phyloP scores from a whole-genome alignment of 2,888 invertebrate genomes.

The Luperina testacea region DNA sequence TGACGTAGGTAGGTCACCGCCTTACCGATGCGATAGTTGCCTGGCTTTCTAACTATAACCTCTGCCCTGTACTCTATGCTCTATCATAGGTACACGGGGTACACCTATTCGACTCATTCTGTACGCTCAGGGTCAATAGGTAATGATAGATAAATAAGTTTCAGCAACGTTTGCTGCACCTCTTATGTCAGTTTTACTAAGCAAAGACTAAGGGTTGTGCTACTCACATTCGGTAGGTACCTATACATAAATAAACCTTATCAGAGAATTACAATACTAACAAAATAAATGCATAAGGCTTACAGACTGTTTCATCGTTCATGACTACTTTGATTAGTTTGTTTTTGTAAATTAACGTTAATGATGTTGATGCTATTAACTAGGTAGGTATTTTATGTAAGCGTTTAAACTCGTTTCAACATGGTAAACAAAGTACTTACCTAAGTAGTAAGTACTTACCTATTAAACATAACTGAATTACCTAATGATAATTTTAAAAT shows the following conservation, averaged over 20 bases:
- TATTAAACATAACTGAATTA: background rate
- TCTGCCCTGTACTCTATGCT: background rate
- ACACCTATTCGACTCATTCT: background rate
- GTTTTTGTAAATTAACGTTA: conserved; percentile 29
- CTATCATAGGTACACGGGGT: background rate
- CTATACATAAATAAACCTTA: conserved; percentile 1
- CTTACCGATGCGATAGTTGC: background rate
- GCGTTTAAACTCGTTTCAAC: background rate
- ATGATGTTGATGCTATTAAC: conserved; percentile 49
- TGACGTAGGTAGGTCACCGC: background rate
- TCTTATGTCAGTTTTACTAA: background rate
- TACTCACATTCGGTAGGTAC: background rate
- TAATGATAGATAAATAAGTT: background rate
- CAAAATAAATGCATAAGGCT: background rate
- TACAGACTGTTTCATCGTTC: conserved; percentile 2
- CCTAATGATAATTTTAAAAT: background rate
- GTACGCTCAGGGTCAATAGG: background rate
- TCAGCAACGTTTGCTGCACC: background rate
- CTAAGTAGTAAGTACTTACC: background rate
- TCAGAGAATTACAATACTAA: conserved; percentile 6
- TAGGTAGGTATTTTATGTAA: conserved; percentile 22
- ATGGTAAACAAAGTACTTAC: conserved; percentile 18
- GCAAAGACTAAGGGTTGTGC: background rate
- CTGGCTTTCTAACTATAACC: background rate
- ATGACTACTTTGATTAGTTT: conserved; percentile 20